phyloP scores from a whole-genome alignment of 2,113 vertebrate genomes.

The Leucopsar rothschildi region DNA sequence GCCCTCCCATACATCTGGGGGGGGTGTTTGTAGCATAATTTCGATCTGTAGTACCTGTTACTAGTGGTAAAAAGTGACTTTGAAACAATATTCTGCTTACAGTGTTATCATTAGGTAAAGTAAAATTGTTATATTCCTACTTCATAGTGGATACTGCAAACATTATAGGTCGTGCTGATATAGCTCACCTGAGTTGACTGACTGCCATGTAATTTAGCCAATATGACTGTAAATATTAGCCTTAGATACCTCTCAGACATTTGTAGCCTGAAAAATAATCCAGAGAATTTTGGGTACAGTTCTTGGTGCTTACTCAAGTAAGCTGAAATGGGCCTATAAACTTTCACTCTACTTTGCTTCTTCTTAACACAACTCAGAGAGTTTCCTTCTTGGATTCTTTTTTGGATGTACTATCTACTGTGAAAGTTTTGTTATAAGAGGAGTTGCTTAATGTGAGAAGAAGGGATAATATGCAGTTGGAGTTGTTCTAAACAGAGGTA shows the following conservation, averaged over 20 bases:
- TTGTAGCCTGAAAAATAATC: not conserved
- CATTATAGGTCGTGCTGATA: not conserved
- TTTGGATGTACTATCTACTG: not conserved
- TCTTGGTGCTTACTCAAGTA: not conserved
- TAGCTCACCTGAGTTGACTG: not conserved
- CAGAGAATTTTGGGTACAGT: not conserved
- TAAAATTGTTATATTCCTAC: not conserved
- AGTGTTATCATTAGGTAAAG: not conserved
- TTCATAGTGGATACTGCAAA: not conserved
- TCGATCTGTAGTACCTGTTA: not conserved
- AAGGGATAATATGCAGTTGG: not conserved
- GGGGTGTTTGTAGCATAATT: not conserved
- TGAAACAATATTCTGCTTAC: not conserved
- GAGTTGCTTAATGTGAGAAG: not conserved
- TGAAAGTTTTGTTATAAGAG: not conserved
- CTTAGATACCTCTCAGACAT: not conserved
- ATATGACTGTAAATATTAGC: not conserved
- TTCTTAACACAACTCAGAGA: not conserved
- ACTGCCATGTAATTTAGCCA: not conserved
- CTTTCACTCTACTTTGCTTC: not conserved
- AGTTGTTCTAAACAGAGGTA: constrained; percentile 3
- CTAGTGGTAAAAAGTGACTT: not conserved
- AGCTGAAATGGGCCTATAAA: not conserved
- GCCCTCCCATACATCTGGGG: not conserved
- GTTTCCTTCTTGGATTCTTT: not conserved